Base-by-base conservation (phyloP, 2,113 vertebrate species). In the Xenopus borealis region DNA sequence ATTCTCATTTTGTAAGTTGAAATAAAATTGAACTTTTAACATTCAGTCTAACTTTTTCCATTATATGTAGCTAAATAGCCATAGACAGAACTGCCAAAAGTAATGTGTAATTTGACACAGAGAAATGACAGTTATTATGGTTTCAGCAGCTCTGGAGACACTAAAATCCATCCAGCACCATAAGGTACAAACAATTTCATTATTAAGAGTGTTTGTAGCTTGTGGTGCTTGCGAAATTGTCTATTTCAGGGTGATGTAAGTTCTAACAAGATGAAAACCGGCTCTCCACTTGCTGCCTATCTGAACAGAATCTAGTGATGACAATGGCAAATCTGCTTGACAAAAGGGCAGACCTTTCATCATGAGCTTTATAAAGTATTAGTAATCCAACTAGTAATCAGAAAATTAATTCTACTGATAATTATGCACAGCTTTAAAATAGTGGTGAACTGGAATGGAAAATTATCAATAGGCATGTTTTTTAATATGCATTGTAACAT, bases 31-130 rank as follows among this genome's bases (percentile, higher is more conserved):
- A 77, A 77, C 74, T 77, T 75, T 69, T 69, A 69, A 70, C 74
- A 77, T 69, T 69, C 50, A 33, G 18, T 70, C 74, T 70, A 70
- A 70, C 74, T 77, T 70, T 77, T 55, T 63, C 61, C 33, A 70
- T 77, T 77, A 77, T 70, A 17, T 77, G 50, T 64, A 62, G 67
- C 67, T 69, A 70, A 77, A 77, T 70, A 77, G 67, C 67, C 67
- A 77, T 30, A 58, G 67, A 77, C 61, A 70, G 61, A 62, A 77
- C 67, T 77, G 66, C 47, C 74, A 77, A 64, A 77, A 55, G 67
- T 63, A 70, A 77, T 70, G 74, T 77, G 74, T 77, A 77, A 77
- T 77, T 77, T 77, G 67, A 77, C 74, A 70, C 66, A 70, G 74
- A 69, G 47, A 69, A 77, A 77, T 70, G 66, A 77, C 74, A 64